Evolutionary conservation across 2,113 vertebrate species (phyloP).

Genomic region (Chaetops frenatus): DNA sequence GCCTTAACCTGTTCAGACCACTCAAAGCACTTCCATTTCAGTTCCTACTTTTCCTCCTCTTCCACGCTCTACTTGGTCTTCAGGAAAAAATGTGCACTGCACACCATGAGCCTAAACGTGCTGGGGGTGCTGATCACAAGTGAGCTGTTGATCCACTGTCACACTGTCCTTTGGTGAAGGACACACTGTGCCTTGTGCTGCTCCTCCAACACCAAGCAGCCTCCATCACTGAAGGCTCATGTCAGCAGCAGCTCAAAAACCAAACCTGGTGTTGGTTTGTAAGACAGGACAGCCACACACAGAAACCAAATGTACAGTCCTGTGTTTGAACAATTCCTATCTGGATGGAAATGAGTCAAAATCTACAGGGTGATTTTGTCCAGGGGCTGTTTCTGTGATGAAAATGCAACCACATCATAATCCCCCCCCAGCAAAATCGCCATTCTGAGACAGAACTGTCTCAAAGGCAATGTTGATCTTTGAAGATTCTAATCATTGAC

Average conservation of each 20-base stretch:
- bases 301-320: neutral
- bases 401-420: neutral
- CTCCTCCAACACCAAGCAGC: neutral
- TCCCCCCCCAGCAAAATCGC: neutral
- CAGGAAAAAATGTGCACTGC: neutral
- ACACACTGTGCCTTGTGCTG: neutral
- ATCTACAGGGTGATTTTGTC: neutral
- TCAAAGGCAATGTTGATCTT: neutral
- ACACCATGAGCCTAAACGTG: neutral
- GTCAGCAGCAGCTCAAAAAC: neutral
- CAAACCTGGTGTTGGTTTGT: neutral
- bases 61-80: neutral
- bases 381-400: neutral
- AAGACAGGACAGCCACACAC: neutral
- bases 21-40: neutral
- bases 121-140: too few relatives aligned
- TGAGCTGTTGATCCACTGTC: neutral
- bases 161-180: neutral
- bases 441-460: neutral
- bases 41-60: neutral
- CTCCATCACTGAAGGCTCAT: accelerated
- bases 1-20: neutral
- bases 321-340: neutral
- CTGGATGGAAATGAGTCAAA: neutral
- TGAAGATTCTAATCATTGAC: neutral